Evolutionary conservation across 2,888 invertebrate species (phyloP), one percentile per base, ranked within the genome.

Genomic region (Drosophila incognita): DNA sequence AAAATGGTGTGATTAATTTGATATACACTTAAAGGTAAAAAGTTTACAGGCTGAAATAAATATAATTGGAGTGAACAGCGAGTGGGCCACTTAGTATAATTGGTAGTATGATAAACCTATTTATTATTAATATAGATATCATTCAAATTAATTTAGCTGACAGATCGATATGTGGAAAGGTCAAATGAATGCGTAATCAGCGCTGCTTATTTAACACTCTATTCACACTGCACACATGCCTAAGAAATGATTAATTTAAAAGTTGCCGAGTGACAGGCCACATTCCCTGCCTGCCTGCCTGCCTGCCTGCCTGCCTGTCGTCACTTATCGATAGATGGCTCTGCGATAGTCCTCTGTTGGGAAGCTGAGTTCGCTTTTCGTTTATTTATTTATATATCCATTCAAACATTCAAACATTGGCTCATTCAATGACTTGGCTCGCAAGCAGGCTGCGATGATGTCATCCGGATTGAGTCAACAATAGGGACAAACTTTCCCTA

Each of bases 401-500:
- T 73, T 62, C 61, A 65, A 58, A 62, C 69, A 52, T 58, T 66
- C 57, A 40, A 11, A 29, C 31, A 49, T 49, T 49, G 33, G 33
- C 40, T 27, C 64, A 24, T 29, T n/a, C 40, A 42, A 38, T 38
- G 66, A 58, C 73, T 58, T 62, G 74, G 59, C 74, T 74, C 66
- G 62, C 65, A 61, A 73, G 79, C 74, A 58, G 51, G 42, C 80
- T 58, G 71, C 65, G 76, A 76, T 86, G 90, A 83, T 82, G 83
- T 83, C 83, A 83, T 75, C 74, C 63, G 52, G 76, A 33, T 54
- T 74, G 61, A 76, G 72, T 59, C 80, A 82, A 69, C 81, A 83
- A 71, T 77, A 75, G 83, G 81, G 76, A 82, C 74, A 69, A 85
- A 89, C 84, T 85, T 85, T 89, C 83, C 68, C 77, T 87, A 66